Evolutionary conservation across 2,888 invertebrate genomes (phyloP).

Genomic region (Actias luna): DNA sequence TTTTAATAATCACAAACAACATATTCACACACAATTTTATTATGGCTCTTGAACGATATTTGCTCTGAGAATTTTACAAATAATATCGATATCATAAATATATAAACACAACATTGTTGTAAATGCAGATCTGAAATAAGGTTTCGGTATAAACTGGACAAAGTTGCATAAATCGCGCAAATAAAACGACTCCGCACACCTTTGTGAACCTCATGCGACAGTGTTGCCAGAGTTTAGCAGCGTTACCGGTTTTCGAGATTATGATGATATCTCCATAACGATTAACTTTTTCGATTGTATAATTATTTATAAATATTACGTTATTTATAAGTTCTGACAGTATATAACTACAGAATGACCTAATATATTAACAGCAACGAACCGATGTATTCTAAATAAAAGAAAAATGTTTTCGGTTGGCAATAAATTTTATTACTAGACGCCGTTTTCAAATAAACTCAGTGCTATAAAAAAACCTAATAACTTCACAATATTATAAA

Average conservation of each 20-base stretch:
- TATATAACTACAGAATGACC: too few species aligned
- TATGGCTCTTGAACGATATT: background rate
- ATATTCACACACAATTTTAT: background rate
- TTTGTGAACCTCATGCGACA: background rate
- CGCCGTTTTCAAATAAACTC: too few species aligned
- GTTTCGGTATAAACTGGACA: background rate
- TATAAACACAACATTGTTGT: background rate
- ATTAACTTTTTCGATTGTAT: too few species aligned
- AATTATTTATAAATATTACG: too few species aligned
- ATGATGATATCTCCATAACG: background rate
- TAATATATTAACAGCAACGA: too few species aligned
- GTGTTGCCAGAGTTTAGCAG: background rate
- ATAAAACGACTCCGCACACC: background rate
- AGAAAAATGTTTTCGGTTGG: too few species aligned
- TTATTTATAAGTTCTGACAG: too few species aligned
- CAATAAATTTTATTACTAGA: too few species aligned
- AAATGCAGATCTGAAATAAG: conserved; percentile 1
- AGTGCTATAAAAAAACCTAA: too few species aligned
- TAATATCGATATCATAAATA: background rate
- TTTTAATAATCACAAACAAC: background rate
- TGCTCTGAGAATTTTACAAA: background rate
- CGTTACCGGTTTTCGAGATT: background rate
- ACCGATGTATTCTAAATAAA: too few species aligned
- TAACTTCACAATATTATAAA: too few species aligned
- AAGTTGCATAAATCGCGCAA: background rate